These are phyloP conservation scores for Harpagifer antarcticus DNA, from an alignment of 2,797 vertebrate genomes.

Conservation along the genomic window DNA sequence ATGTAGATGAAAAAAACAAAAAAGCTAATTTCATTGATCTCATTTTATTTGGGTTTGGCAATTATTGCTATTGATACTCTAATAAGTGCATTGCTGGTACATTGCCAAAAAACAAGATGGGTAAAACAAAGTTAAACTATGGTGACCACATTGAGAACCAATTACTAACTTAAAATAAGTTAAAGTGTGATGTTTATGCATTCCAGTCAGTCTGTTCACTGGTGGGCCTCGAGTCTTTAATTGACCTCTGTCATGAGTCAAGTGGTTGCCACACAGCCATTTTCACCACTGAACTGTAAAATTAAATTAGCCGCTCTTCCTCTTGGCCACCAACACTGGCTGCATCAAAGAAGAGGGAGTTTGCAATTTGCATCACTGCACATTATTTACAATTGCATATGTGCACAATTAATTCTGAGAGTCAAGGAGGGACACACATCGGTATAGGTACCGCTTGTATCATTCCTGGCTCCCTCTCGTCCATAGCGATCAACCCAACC, in stretches of 20 bases:
- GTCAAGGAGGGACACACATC: constrained; percentile 28
- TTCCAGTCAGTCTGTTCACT: constrained; percentile 21
- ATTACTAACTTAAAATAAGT: no score
- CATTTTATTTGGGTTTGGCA: no score
- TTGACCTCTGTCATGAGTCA: constrained; percentile 53
- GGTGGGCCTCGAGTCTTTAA: constrained; percentile 35
- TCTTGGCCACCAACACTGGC: constrained; percentile 21
- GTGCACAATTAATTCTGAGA: constrained; percentile 46
- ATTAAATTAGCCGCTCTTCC: constrained; percentile 57
- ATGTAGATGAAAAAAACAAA: no score
- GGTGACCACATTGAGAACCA: no score
- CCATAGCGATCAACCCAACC: constrained; percentile 19
- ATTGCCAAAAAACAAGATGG: no score
- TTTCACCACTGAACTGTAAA: constrained; percentile 49
- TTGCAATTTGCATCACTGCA: constrained; percentile 32
- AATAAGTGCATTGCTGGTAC: no score
- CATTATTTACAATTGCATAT: constrained; percentile 59
- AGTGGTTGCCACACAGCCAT: constrained; percentile 26
- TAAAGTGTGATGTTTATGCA: constrained; percentile 5
- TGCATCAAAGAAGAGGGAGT: constrained; percentile 26
- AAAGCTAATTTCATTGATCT: no score
- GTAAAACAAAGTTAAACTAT: no score
- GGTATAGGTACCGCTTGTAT: constrained; percentile 29
- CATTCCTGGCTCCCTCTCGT: constrained; percentile 33
- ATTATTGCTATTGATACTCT: no score